These are phyloP conservation scores for Coleophora deauratella DNA, from an alignment of 2,888 invertebrate species.

Conservation along the genomic window DNA sequence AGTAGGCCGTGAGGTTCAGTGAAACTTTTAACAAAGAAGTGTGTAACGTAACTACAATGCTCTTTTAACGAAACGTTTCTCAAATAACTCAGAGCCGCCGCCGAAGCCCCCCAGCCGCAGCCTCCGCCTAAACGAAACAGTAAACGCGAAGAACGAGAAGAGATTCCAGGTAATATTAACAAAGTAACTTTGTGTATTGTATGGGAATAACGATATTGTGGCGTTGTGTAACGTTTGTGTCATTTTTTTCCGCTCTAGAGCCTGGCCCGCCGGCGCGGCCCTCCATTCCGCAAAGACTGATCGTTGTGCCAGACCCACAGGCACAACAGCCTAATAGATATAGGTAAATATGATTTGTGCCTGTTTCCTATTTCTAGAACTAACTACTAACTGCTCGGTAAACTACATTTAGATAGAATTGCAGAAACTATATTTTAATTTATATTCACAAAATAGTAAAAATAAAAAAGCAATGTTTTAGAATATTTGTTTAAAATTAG, in stretches of 20 bases:
- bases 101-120: constrained; percentile 75
- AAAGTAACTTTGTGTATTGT: too few species aligned
- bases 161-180: constrained; percentile 64
- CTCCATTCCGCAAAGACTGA: constrained; percentile 91
- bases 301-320: constrained; percentile 92
- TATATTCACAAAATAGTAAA: too few species aligned
- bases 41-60: background rate
- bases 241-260: constrained; percentile 61
- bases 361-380: background rate
- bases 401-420: background rate
- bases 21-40: too few species aligned
- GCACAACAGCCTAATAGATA: constrained; percentile 80
- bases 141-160: constrained; percentile 73
- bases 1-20: too few species aligned
- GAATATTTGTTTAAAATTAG: too few species aligned
- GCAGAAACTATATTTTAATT: too few species aligned
- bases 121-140: constrained; percentile 76
- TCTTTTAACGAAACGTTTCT: constrained; percentile 15
- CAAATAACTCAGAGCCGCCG: constrained; percentile 73
- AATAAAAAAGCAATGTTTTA: too few species aligned
- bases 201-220: constrained; percentile 2
- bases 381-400: background rate
- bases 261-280: constrained; percentile 92
- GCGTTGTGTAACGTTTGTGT: constrained; percentile 3
- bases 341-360: constrained; percentile 40